Percentiles rank a stretch among this genome's conserved stretches.
phyloP scores from a whole-genome alignment of 2,797 vertebrate species.

The Spinibarbus caldwelli region DNA sequence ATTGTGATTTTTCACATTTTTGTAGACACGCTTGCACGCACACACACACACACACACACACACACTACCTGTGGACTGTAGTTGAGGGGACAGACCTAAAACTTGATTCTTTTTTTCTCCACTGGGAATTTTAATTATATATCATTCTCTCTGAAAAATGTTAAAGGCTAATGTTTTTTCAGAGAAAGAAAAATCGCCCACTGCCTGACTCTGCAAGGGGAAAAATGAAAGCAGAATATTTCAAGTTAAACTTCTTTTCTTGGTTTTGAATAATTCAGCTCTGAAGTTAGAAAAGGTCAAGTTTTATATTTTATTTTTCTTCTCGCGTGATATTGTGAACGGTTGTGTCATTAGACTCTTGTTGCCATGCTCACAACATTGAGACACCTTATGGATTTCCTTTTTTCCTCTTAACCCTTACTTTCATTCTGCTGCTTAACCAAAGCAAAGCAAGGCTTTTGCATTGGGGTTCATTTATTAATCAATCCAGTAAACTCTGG shows the following conservation, averaged over 20 bases:
- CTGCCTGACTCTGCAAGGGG: slow-evolving; percentile 38
- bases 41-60: background rate
- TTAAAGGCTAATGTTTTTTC: slow-evolving; percentile 68
- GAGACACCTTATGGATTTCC: slow-evolving; percentile 9
- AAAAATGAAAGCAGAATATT: slow-evolving; percentile 49
- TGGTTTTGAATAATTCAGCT: slow-evolving; percentile 48
- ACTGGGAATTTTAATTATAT: slow-evolving; percentile 62
- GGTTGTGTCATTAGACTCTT: background rate
- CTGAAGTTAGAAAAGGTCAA: slow-evolving; percentile 64
- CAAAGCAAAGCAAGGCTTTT: slow-evolving; percentile 4
- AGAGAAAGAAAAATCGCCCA: slow-evolving; percentile 56
- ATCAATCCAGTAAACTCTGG: background rate
- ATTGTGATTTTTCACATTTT: slow-evolving; percentile 26
- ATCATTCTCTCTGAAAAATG: slow-evolving; percentile 63
- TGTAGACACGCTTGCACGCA: background rate
- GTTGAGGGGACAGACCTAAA: slow-evolving; percentile 10
- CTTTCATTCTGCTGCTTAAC: background rate
- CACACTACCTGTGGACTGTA: background rate
- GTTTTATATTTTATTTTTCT: slow-evolving; percentile 4
- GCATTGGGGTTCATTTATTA: background rate
- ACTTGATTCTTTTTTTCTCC: background rate
- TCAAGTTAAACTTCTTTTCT: slow-evolving; percentile 34
- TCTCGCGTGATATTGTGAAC: background rate
- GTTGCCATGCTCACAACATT: slow-evolving; percentile 16
- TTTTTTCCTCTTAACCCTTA: background rate